Evolutionary conservation across 2,888 invertebrate genomes (phyloP).

Genomic region (Lepidocyrtinus sp.): DNA sequence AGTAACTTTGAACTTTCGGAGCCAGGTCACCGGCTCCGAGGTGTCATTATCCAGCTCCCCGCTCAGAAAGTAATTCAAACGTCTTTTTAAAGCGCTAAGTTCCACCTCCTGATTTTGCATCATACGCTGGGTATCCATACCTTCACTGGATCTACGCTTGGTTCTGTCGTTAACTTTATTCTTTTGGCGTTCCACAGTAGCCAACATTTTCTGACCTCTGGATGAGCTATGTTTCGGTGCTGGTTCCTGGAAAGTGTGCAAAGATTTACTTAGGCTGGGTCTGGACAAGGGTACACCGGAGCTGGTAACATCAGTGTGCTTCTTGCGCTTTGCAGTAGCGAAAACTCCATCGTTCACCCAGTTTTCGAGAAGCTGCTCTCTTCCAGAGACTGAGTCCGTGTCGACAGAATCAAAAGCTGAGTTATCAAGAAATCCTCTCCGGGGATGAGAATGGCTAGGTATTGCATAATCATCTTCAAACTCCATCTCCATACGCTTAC

Average conservation of each 20-base stretch:
- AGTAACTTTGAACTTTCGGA: background rate
- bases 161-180: background rate
- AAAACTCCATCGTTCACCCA: conserved; percentile 33
- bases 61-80: conserved; percentile 26
- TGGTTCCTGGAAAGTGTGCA: conserved; percentile 42
- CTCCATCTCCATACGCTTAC: conserved; percentile 26
- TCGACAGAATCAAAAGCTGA: background rate
- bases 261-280: conserved; percentile 8
- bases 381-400: conserved; percentile 25
- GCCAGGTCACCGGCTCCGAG: conserved; percentile 21
- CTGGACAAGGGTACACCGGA: conserved; percentile 22
- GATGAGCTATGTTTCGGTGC: conserved; percentile 30
- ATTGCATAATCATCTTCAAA: conserved; percentile 15
- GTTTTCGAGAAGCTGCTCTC: conserved; percentile 37
- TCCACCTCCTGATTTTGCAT: conserved; percentile 36
- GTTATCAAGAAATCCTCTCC: background rate
- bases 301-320: background rate
- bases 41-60: conserved; percentile 24
- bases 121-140: conserved; percentile 29
- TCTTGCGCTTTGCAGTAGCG: conserved; percentile 23
- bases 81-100: conserved; percentile 33
- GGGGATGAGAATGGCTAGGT: background rate
- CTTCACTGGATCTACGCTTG: background rate
- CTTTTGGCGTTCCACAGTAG: conserved; percentile 28
- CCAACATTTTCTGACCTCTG: conserved; percentile 36